A percentile compares a stretch with the other conserved stretches of the same genome.
Conservation (phyloP, 2,113 vertebrate species). For the Sorex araneus region DNA sequence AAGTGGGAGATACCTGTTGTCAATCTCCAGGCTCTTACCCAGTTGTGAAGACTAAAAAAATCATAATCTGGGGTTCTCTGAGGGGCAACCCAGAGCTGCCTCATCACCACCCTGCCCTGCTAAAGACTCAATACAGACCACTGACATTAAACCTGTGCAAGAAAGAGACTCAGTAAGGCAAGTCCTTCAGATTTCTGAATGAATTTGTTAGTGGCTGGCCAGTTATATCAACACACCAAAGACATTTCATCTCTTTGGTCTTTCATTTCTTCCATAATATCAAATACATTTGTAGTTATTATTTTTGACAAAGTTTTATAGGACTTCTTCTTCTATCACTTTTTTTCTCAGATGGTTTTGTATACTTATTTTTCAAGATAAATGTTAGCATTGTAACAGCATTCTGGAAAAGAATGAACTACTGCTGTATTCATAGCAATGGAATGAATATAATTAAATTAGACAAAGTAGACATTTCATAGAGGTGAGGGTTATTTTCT, state of each 20-base stretch:
- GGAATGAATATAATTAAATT: neutral
- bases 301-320: neutral
- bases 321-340: neutral
- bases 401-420: neutral
- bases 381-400: neutral
- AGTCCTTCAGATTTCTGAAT: neutral
- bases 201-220: neutral
- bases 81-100: too few relatives aligned
- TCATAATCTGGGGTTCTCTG: neutral
- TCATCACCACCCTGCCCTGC: accelerated
- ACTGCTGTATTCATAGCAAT: neutral
- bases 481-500: neutral
- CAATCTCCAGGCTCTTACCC: neutral
- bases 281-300: neutral
- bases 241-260: neutral
- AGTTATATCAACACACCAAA: neutral
- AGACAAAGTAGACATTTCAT: neutral
- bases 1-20: neutral
- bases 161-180: neutral
- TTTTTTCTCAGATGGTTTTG: neutral
- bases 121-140: neutral
- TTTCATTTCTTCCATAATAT: neutral
- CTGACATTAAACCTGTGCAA: neutral
- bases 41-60: neutral
- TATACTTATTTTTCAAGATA: neutral